Conservation (phyloP, 2,888 invertebrate genomes). For the Hoplodrina blanda region DNA sequence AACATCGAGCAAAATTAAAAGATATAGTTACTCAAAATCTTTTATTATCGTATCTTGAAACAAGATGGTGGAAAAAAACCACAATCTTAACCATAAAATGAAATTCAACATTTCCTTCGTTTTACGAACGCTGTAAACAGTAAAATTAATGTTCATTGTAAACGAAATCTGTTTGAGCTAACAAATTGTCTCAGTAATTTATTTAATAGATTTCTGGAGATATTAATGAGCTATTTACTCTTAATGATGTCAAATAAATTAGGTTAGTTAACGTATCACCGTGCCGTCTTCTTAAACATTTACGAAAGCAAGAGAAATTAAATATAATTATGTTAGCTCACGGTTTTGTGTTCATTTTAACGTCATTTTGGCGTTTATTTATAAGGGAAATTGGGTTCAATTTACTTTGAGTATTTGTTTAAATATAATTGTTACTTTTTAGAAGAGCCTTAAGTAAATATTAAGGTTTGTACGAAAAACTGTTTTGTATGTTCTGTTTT, state of each 20-base stretch:
- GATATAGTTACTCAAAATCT: too few species aligned
- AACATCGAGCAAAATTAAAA: too few species aligned
- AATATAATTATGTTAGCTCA: constrained; percentile 32
- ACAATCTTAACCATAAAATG: constrained; percentile 6
- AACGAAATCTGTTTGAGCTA: constrained; percentile 53
- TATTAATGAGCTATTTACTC: constrained; percentile 63
- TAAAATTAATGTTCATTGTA: constrained; percentile 44
- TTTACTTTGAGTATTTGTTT: background rate
- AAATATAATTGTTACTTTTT: background rate
- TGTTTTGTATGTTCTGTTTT: too few species aligned
- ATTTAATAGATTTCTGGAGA: constrained; percentile 53
- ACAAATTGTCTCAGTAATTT: constrained; percentile 52
- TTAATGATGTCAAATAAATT: constrained; percentile 61
- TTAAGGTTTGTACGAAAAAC: too few species aligned
- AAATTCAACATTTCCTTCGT: constrained; percentile 16
- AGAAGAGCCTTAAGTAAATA: background rate
- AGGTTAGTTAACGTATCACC: constrained; percentile 32
- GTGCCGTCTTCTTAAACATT: constrained; percentile 28
- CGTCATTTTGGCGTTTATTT: background rate
- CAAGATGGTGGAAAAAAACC: background rate
- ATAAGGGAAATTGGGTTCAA: background rate
- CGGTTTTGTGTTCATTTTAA: background rate
- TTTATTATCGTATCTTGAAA: too few species aligned
- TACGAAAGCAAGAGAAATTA: constrained; percentile 23
- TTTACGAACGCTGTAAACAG: constrained; percentile 18